Percentiles rank a stretch among this genome's conserved stretches.
phyloP scores from a whole-genome alignment of 2,888 invertebrate species.

The Cybosia mesomella region DNA sequence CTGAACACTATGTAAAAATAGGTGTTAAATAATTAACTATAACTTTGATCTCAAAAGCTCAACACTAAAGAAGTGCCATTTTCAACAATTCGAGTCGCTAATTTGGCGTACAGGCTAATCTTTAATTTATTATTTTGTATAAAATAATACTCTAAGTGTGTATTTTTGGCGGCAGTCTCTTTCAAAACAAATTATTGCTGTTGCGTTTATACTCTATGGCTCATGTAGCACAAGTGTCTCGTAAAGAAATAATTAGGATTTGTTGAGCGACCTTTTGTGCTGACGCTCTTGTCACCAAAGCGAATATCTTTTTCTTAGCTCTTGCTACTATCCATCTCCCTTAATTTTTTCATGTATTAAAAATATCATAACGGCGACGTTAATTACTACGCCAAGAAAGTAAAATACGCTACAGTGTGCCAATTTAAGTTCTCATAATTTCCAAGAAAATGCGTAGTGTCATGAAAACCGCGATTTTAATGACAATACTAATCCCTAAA shows the following conservation, averaged over 20 bases:
- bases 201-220: conserved; percentile 60
- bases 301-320: conserved; percentile 32
- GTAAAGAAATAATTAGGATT: conserved; percentile 63
- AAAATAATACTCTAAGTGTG: conserved; percentile 23
- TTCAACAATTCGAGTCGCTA: not conserved
- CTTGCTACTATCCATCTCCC: not conserved
- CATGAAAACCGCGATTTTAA: not conserved
- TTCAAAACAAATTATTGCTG: conserved; percentile 41
- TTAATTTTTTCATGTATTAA: conserved; percentile 15
- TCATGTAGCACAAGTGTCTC: conserved; percentile 63
- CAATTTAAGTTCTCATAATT: not conserved
- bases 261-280: conserved; percentile 45
- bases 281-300: conserved; percentile 43
- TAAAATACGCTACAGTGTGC: not conserved
- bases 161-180: conserved; percentile 44
- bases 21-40: not conserved
- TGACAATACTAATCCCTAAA: not conserved
- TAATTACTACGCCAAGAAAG: conserved; percentile 21
- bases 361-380: conserved; percentile 19
- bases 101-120: not conserved
- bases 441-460: not conserved
- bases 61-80: not conserved
- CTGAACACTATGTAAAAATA: not conserved
- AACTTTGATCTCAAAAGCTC: not conserved
- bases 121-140: conserved; percentile 23